These are phyloP conservation scores for Nematostella vectensis DNA, from an alignment of 92 coral and sea anemone species.

Conservation along the genomic window DNA sequence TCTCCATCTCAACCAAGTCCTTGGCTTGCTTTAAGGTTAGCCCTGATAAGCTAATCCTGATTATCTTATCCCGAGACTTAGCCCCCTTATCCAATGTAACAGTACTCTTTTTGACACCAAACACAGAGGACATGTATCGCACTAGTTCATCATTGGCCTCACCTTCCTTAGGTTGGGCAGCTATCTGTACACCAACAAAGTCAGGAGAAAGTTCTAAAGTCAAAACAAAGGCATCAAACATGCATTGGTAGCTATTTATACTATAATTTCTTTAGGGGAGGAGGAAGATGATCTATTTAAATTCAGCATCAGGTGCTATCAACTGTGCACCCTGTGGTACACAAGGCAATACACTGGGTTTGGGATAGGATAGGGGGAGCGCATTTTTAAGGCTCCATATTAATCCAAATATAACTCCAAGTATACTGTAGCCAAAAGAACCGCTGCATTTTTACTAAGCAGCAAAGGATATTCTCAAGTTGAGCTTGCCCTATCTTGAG, in stretches of 20 bases:
- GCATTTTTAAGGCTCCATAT: too few relatives aligned
- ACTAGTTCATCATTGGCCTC: conserved; percentile 66
- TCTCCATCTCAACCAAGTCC: conserved; percentile 16
- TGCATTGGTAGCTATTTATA: too few relatives aligned
- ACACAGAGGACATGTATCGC: conserved; percentile 31
- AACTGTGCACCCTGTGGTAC: not conserved
- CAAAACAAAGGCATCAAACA: too few relatives aligned
- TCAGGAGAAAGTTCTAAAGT: conserved; percentile 37
- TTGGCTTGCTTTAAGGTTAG: conserved; percentile 31
- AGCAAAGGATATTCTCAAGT: too few relatives aligned
- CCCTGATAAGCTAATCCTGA: conserved; percentile 25
- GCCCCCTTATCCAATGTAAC: conserved; percentile 53
- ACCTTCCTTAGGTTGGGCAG: conserved; percentile 51
- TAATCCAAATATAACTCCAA: too few relatives aligned
- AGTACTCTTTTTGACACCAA: conserved; percentile 35
- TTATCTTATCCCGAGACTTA: conserved; percentile 47
- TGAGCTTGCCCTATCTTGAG: too few relatives aligned
- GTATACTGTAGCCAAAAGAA: too few relatives aligned
- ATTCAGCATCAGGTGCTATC: conserved; percentile 37
- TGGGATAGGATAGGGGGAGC: too few relatives aligned
- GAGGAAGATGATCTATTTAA: too few relatives aligned
- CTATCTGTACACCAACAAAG: conserved; percentile 38
- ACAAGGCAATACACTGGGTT: too few relatives aligned
- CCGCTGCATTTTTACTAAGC: too few relatives aligned
- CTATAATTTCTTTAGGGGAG: too few relatives aligned